phyloP scores from a whole-genome alignment of 2,888 invertebrate genomes.

The Heliconius sara region DNA sequence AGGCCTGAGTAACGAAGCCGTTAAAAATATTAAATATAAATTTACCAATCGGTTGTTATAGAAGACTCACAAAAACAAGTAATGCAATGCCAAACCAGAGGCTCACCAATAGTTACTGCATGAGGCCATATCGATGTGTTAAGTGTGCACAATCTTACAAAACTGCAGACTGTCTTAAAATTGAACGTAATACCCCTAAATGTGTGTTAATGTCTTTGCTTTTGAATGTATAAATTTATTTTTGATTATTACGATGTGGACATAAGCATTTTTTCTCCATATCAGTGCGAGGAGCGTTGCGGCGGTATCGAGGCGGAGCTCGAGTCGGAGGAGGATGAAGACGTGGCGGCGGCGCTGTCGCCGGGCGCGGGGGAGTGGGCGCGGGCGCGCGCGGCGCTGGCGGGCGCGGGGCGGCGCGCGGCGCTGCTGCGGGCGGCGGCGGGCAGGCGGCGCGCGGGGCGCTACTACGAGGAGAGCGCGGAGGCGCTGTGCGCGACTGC shows the following conservation, averaged over 20 bases:
- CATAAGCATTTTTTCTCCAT: background rate
- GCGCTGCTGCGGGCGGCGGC: constrained; percentile 55
- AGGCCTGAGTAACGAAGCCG: too few species aligned
- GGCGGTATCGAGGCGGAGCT: background rate
- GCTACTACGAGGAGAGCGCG: constrained; percentile 63
- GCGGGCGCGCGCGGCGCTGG: constrained; percentile 50
- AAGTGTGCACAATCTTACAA: too few species aligned
- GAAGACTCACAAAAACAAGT: too few species aligned
- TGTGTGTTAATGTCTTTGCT: too few species aligned
- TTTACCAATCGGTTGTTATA: too few species aligned
- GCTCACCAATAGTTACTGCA: too few species aligned
- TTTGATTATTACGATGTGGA: background rate
- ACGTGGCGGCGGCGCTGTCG: constrained; percentile 55
- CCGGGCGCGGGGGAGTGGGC: constrained; percentile 50
- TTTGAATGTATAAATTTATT: background rate
- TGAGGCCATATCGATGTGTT: too few species aligned
- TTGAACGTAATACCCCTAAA: too few species aligned
- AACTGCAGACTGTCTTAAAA: too few species aligned
- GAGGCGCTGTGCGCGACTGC: constrained; percentile 52
- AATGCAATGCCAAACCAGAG: too few species aligned
- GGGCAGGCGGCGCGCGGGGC: constrained; percentile 50
- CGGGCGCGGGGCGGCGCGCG: constrained; percentile 51
- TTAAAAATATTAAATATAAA: too few species aligned
- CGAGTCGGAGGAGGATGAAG: constrained; percentile 27
- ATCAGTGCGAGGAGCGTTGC: background rate